phyloP scores from a whole-genome alignment of 2,113 vertebrate species.

The Synodontis membranacea region DNA sequence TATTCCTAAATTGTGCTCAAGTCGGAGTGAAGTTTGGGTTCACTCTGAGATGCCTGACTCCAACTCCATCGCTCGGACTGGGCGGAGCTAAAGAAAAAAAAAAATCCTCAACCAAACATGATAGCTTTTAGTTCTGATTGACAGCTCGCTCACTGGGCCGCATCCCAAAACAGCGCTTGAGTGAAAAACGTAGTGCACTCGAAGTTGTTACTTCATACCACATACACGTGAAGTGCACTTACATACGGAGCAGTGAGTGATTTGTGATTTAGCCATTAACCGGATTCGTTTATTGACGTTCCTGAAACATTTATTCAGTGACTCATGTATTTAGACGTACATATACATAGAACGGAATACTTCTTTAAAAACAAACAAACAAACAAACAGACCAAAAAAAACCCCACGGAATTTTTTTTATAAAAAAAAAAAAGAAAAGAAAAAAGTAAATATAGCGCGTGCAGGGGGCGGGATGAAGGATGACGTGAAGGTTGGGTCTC shows the following conservation, averaged over 20 bases:
- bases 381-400: too few species aligned
- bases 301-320: not conserved
- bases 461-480: conserved; percentile 22
- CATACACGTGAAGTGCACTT: not conserved
- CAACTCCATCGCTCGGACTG: conserved; percentile 40
- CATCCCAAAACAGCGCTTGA: not conserved
- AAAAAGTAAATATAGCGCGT: not conserved
- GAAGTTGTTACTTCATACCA: not conserved
- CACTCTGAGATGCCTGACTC: conserved; percentile 20
- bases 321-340: too few species aligned
- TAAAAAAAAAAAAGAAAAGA: not conserved
- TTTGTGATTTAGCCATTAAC: not conserved
- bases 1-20: not conserved
- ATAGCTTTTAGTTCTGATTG: conserved; percentile 23
- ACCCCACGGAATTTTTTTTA: too few species aligned
- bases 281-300: not conserved
- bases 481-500: too few species aligned
- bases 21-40: conserved; percentile 14
- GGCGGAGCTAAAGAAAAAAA: not conserved
- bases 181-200: not conserved
- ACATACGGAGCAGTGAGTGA: not conserved
- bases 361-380: too few species aligned
- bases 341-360: not conserved
- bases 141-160: conserved; percentile 12
- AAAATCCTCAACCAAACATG: conserved; percentile 33